Base-by-base conservation (phyloP, 2,888 invertebrate genomes). In the Eristalis tenax region DNA sequence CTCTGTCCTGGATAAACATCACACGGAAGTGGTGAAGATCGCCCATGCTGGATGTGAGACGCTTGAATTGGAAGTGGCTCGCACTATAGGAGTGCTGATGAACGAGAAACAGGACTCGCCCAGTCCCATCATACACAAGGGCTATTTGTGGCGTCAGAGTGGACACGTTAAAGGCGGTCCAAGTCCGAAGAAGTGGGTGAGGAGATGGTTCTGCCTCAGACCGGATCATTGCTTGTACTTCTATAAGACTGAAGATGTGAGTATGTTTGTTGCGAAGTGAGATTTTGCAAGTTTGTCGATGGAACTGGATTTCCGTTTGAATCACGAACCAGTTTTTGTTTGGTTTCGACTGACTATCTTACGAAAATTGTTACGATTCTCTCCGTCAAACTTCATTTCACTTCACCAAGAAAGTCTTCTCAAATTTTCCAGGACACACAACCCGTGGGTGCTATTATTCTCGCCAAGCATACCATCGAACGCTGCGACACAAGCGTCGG, bases 201-300 rank as follows among this genome's bases (percentile, higher is more conserved):
- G 97, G 77, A 94, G 99, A 89, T 99, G 97, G 97, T 98, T 98
- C 93, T 96, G 97, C 88, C 94, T 99, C 76, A 96, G 98, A 90
- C 95, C 96, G 74, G 98, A 99, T 94, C 97, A 98, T 94, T 98
- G 98, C 94, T 95, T 99, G 88, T 99, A 98, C 93, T 98, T 97
- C 93, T 99, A 98, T 94, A 98, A 98, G 94, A 97, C 96, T 90
- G 97, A 98, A 93, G 94, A 96, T 93, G 98, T 98, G 93, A 94
- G 95, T 94, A 65, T 73, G 0, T 8, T 59, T 56, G 50, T 2
- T 18, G 6, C 8, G n/a, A 8, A 50, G 13, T 38, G 38, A 13
- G n/a, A n/a, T n/a, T n/a, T n/a, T n/a, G n/a, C n/a, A n/a, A n/a
- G n/a, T n/a, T n/a, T n/a, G 35, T 11, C 10, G 35, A n/a, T 1